phyloP scores from a whole-genome alignment of 2,888 invertebrate species.

The Digitonthophagus gazella region DNA sequence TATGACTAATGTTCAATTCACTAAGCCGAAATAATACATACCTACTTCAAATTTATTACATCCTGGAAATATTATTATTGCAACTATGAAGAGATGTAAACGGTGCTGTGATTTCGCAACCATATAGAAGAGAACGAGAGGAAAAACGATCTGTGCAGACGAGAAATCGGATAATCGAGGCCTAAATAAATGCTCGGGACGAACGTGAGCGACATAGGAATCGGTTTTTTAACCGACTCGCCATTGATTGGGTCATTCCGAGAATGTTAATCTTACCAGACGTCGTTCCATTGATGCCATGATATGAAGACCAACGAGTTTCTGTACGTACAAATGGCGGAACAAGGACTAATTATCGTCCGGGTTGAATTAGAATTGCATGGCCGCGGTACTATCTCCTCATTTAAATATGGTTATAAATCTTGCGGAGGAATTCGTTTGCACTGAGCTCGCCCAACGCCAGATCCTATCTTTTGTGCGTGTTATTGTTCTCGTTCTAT shows the following conservation, averaged over 20 bases:
- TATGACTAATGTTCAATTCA: no score
- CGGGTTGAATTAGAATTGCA: background rate
- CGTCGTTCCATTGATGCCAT: background rate
- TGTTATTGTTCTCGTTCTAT: background rate
- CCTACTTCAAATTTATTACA: no score
- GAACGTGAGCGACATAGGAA: background rate
- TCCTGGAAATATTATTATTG: no score
- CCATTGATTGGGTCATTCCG: background rate
- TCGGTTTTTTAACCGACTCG: background rate
- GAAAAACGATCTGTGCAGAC: background rate
- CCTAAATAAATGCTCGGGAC: background rate
- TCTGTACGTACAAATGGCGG: background rate
- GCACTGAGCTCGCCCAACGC: background rate
- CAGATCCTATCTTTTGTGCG: background rate
- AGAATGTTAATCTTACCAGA: background rate
- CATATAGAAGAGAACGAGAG: background rate
- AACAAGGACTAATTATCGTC: background rate
- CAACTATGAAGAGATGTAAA: background rate
- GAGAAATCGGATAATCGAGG: background rate
- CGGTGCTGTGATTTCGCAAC: background rate
- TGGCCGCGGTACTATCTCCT: no score
- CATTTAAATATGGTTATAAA: no score
- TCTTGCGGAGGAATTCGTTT: background rate
- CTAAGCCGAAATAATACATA: no score
- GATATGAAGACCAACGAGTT: background rate